These are phyloP conservation scores for Suillia variegata DNA, from an alignment of 2,888 invertebrate genomes.

Conservation along the genomic window DNA sequence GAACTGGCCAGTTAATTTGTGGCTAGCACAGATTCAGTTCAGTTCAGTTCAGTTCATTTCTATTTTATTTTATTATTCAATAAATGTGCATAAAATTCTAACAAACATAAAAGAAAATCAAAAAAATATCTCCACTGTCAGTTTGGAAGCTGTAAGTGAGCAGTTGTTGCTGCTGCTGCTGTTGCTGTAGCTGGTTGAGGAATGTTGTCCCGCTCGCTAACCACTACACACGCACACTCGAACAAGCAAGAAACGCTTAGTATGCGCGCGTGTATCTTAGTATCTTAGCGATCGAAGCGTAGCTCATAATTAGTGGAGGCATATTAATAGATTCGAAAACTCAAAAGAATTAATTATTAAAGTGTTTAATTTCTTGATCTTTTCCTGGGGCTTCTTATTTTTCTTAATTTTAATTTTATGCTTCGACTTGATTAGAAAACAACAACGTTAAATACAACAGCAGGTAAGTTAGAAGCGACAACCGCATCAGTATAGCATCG, in stretches of 20 bases:
- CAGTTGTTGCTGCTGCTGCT: not conserved
- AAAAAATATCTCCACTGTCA: no score
- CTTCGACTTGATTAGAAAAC: not conserved
- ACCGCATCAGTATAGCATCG: not conserved
- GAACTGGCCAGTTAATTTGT: no score
- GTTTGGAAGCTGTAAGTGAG: not conserved
- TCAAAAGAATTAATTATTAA: constrained; percentile 10
- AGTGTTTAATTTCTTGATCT: not conserved
- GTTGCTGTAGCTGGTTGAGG: not conserved
- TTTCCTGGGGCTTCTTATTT: not conserved
- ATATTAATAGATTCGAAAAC: constrained; percentile 4
- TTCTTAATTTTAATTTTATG: not conserved
- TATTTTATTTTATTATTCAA: no score
- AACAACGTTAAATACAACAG: not conserved
- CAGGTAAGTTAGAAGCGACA: not conserved
- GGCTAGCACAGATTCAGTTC: no score
- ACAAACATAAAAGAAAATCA: no score
- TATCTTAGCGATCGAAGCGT: no score
- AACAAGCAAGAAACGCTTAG: not conserved
- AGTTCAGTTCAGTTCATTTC: no score
- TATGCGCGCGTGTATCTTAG: not conserved
- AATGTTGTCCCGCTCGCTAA: not conserved
- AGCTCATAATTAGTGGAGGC: not conserved
- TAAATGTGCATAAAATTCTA: no score
- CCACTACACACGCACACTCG: not conserved